These are phyloP conservation scores for Protodeltote pygarga DNA, from an alignment of 2,888 invertebrate species.

Conservation along the genomic window DNA sequence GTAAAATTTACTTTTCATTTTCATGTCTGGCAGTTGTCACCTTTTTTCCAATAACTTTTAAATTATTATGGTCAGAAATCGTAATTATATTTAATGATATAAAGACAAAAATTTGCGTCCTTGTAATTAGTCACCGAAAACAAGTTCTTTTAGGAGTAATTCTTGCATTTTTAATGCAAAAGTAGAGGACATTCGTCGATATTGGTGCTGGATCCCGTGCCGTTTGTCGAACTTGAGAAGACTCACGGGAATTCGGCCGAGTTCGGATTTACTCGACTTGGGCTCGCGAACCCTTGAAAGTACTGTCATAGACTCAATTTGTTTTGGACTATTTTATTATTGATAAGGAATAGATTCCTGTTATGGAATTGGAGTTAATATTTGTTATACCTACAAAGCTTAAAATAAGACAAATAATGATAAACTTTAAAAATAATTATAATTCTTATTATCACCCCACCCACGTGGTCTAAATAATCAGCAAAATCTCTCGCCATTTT, in stretches of 20 bases:
- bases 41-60: too few species aligned
- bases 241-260: constrained; percentile 68
- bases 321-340: constrained; percentile 8
- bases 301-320: constrained; percentile 50
- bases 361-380: background rate
- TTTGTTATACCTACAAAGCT: too few species aligned
- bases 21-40: too few species aligned
- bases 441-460: too few species aligned
- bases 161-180: constrained; percentile 45
- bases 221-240: constrained; percentile 62
- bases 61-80: too few species aligned
- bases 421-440: too few species aligned
- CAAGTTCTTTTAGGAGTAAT: constrained; percentile 15
- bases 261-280: constrained; percentile 65
- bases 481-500: too few species aligned
- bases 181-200: constrained; percentile 39
- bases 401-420: too few species aligned
- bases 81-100: too few species aligned
- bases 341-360: background rate
- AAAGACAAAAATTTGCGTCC: background rate
- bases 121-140: background rate
- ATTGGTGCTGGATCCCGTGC: constrained; percentile 44
- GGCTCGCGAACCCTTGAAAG: constrained; percentile 52
- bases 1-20: too few species aligned
- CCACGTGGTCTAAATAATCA: too few species aligned